These are phyloP conservation scores for Sphaerophoria taeniata DNA, from an alignment of 2,888 invertebrate species.

Conservation along the genomic window DNA sequence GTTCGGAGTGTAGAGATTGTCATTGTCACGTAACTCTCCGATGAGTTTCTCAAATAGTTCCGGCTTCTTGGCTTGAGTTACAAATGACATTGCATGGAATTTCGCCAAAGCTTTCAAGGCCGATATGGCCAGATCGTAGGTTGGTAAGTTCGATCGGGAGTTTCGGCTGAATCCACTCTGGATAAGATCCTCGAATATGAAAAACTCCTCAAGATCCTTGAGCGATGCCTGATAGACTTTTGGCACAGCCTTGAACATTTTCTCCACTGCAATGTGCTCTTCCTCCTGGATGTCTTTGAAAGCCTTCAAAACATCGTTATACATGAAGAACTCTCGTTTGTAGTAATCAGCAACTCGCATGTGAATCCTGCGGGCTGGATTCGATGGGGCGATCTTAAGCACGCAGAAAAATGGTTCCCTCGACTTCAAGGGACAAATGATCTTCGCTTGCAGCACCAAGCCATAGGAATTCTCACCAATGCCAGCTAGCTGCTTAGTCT, in stretches of 20 bases:
- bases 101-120: slow-evolving; percentile 83
- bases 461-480: slow-evolving; percentile 77
- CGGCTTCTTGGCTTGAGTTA: slow-evolving; percentile 79
- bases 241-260: slow-evolving; percentile 75
- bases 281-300: slow-evolving; percentile 70
- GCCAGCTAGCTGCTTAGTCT: slow-evolving; percentile 55
- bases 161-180: slow-evolving; percentile 75
- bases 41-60: slow-evolving; percentile 75
- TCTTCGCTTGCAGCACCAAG: slow-evolving; percentile 74
- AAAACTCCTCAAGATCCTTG: slow-evolving; percentile 76
- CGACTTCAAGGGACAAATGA: slow-evolving; percentile 39
- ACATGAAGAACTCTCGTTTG: slow-evolving; percentile 79
- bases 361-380: slow-evolving; percentile 77
- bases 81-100: slow-evolving; percentile 83
- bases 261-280: slow-evolving; percentile 27
- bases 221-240: slow-evolving; percentile 76
- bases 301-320: slow-evolving; percentile 76
- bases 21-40: slow-evolving; percentile 71
- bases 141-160: slow-evolving; percentile 80
- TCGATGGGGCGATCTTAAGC: slow-evolving; percentile 79
- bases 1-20: slow-evolving; percentile 77
- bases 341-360: slow-evolving; percentile 78
- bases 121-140: slow-evolving; percentile 81
- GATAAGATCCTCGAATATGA: slow-evolving; percentile 79
- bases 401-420: slow-evolving; percentile 69